These are phyloP conservation scores for Urophycis tenuis DNA, from an alignment of 2,797 vertebrate species.

Conservation along the genomic window DNA sequence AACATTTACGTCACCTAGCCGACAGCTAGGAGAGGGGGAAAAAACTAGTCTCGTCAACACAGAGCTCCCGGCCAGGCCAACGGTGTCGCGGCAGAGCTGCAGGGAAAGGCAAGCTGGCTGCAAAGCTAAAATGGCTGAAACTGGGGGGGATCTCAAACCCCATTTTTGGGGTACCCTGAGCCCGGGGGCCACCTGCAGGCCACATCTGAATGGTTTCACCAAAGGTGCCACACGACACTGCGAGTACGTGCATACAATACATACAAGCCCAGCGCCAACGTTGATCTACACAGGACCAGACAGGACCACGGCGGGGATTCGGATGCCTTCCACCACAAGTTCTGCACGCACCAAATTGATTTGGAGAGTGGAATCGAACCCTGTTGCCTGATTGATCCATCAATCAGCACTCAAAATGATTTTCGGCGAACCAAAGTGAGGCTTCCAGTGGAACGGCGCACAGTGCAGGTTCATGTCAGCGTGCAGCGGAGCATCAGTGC, in stretches of 20 bases:
- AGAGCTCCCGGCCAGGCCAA: neutral
- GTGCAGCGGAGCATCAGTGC: neutral
- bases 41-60: neutral
- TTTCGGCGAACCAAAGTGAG: neutral
- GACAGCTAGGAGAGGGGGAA: neutral
- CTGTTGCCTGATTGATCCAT: too few species aligned
- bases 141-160: too few species aligned
- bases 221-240: too few species aligned
- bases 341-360: neutral
- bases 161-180: too few species aligned
- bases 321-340: neutral
- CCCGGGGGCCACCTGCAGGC: too few species aligned
- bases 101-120: too few species aligned
- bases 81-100: too few species aligned
- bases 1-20: neutral
- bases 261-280: too few species aligned
- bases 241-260: neutral
- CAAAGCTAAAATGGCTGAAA: too few species aligned
- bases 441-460: neutral
- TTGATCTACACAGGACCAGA: neutral
- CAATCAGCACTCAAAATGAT: too few species aligned
- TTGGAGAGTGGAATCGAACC: neutral
- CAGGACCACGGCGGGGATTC: neutral
- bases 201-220: too few species aligned
- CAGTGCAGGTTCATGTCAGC: neutral